Percentiles rank a stretch among this genome's conserved stretches.
phyloP scores from a whole-genome alignment of 2,888 invertebrate species.

The Drosophila meridiana region DNA sequence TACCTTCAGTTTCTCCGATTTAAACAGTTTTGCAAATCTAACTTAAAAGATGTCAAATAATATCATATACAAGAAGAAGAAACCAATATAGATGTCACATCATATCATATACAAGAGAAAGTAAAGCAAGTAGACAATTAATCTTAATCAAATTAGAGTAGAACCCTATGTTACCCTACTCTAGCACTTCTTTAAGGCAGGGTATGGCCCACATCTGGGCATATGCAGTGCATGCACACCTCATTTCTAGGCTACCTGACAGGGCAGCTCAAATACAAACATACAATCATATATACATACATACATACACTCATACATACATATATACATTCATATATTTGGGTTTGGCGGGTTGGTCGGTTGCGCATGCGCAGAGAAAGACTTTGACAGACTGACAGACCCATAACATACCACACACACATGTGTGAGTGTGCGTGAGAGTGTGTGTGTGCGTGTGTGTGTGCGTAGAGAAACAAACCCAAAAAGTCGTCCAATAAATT shows the following conservation, averaged over 20 bases:
- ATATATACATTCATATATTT: slow-evolving; percentile 7
- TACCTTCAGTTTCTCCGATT: too few species aligned
- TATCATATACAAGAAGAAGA: too few species aligned
- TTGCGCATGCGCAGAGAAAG: slow-evolving; percentile 63
- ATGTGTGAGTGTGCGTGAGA: slow-evolving; percentile 22
- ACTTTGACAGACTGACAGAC: slow-evolving; percentile 45
- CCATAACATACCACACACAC: slow-evolving; percentile 70
- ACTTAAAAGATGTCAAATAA: too few species aligned
- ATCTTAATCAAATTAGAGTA: not conserved
- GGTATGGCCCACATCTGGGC: slow-evolving; percentile 59
- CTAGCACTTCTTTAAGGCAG: not conserved
- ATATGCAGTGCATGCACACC: slow-evolving; percentile 66
- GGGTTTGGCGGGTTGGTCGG: slow-evolving; percentile 65
- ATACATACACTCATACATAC: too few species aligned
- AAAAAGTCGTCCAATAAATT: slow-evolving; percentile 68
- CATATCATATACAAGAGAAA: not conserved
- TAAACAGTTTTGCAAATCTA: too few species aligned
- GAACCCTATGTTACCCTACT: not conserved
- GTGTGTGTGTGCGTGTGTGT: not conserved
- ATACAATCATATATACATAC: not conserved
- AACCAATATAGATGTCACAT: not conserved
- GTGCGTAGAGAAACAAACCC: slow-evolving; percentile 47
- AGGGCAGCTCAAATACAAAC: slow-evolving; percentile 43
- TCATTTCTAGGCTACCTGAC: slow-evolving; percentile 70
- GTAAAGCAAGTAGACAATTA: too few species aligned